A percentile compares a stretch with the other conserved stretches of the same genome.
Conservation (phyloP, 2,797 vertebrate genomes). For the Arnoldichthys spilopterus region DNA sequence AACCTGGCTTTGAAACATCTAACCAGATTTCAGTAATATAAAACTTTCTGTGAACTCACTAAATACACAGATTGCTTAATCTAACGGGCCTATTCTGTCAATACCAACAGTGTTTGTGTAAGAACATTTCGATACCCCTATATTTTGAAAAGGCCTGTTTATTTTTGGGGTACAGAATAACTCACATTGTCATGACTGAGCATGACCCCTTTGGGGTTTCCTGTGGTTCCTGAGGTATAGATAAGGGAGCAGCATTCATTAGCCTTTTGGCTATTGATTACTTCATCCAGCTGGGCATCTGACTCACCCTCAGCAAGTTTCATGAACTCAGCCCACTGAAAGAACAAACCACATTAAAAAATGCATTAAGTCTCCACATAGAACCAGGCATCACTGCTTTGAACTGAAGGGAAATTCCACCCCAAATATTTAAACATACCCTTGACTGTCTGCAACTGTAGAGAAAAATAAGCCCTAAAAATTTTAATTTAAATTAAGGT, state of each 20-base stretch:
- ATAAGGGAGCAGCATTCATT: slow-evolving; percentile 83
- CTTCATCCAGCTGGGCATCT: slow-evolving; percentile 67
- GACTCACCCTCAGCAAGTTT: slow-evolving; percentile 73
- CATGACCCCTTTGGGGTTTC: slow-evolving; percentile 83
- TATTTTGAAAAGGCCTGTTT: not conserved
- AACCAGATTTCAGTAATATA: not conserved
- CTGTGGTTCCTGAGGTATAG: slow-evolving; percentile 84
- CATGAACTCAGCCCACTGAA: slow-evolving; percentile 83
- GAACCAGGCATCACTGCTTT: not conserved
- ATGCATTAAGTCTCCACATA: not conserved
- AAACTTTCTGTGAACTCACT: not conserved
- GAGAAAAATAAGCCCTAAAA: no score
- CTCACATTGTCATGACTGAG: slow-evolving; percentile 85
- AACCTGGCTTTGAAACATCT: not conserved
- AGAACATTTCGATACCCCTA: not conserved
- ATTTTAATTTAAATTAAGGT: no score
- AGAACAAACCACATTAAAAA: slow-evolving; percentile 33
- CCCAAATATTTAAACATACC: not conserved
- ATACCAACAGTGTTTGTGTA: not conserved
- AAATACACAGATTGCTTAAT: not conserved
- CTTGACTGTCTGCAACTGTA: not conserved
- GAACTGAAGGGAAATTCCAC: not conserved
- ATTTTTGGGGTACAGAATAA: slow-evolving; percentile 29
- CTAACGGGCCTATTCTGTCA: no score
- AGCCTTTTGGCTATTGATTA: slow-evolving; percentile 73